A percentile compares a stretch with the other conserved stretches of the same genome.
Evolutionary conservation across 2,888 invertebrate species (phyloP).

Genomic region (Scotopteryx bipunctaria): DNA sequence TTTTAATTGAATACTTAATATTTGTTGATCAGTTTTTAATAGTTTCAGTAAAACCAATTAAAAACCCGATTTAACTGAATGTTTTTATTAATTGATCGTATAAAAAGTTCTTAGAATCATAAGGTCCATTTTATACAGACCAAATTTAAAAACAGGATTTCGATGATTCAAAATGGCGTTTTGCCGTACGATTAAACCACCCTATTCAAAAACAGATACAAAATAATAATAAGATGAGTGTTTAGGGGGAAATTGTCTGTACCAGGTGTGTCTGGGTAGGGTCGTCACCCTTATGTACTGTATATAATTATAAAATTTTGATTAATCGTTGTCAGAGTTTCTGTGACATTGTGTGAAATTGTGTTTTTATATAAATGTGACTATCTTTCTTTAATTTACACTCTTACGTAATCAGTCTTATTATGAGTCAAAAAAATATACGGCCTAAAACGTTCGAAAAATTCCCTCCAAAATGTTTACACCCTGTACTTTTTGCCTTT

Average conservation of each 20-base stretch:
- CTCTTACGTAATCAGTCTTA: no score
- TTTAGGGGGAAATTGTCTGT: constrained; percentile 63
- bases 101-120: no score
- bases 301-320: constrained; percentile 31
- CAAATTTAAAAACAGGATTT: constrained; percentile 57
- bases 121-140: constrained; percentile 11
- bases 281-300: constrained; percentile 67
- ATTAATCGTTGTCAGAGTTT: constrained; percentile 16
- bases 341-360: no score
- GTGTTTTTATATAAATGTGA: no score
- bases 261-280: constrained; percentile 73
- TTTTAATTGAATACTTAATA: no score
- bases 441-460: no score
- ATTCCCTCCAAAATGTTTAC: constrained; percentile 3
- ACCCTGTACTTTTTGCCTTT: constrained; percentile 13
- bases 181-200: constrained; percentile 76
- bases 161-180: constrained; percentile 77
- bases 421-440: no score
- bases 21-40: no score
- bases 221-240: constrained; percentile 78
- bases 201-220: constrained; percentile 83
- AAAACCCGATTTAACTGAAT: no score
- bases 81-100: no score
- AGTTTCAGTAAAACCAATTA: no score
- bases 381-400: no score